Base-by-base conservation (phyloP, 2,113 vertebrate species). In the Erythrocercus mccallii region DNA sequence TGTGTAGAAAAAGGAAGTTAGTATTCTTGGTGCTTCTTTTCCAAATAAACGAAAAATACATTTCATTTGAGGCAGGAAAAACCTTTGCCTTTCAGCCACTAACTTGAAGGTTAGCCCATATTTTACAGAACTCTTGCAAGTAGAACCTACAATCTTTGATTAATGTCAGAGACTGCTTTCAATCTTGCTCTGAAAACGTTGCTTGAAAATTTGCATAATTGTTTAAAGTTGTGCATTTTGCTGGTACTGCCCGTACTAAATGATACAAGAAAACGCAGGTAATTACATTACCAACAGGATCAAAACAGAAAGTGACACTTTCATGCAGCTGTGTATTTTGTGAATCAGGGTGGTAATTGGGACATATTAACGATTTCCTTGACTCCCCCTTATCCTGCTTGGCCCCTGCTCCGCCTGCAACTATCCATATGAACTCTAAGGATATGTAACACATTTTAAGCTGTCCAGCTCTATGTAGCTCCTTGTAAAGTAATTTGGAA, bases 121-220 rank as follows among this genome's bases (percentile, higher is more conserved):
- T 80, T 92, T 92, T 81, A 76, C 50, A 61, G 72, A 97, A 88
- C 45, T 82, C 37, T 95, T 93, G 87, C 66, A 90, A 94, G 70
- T 88, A 78, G 64, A 86, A 57, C 81, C 80, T 84, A 51, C 23
- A 74, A 42, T 80, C 60, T 93, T 86, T 93, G 86, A 95, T 93
- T 95, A 94, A 94, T 92, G 71, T 69, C 81, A 96, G 73, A 58
- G 88, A 89, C 72, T 94, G 78, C 68, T 94, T 89, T 95, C 91
- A 64, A 57, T 93, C 88, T 95, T 88, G 87, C 71, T 95, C 76
- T 81, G 40, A 86, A 86, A 61, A 74, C 18, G 51, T 78, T 94
- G 90, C 89, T 97, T 96, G 70, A 92, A 94, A 71, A 97, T 97
- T 95, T 97, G 73, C 95, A 70, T 94, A 84, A 94, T 93, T 92